Conservation (phyloP, 2,888 invertebrate species). For the Caenorhabditis drosophilae region DNA sequence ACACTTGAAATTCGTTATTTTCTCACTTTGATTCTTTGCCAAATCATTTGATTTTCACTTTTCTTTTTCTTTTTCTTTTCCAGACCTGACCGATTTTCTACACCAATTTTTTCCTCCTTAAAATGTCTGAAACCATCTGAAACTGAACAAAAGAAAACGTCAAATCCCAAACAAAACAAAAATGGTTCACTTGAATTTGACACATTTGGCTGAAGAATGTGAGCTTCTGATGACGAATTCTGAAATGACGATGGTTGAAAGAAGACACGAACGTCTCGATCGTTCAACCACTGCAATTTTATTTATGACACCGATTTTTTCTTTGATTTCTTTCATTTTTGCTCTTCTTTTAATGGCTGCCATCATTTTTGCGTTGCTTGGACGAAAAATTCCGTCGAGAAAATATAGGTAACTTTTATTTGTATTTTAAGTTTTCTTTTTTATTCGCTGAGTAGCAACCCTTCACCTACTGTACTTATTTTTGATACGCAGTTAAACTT, state of each 20-base stretch:
- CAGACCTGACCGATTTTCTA: neutral
- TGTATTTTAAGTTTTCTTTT: too few relatives aligned
- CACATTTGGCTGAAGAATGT: constrained; percentile 29
- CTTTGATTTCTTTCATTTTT: constrained; percentile 34
- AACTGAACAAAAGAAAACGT: constrained; percentile 9
- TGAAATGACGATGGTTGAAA: constrained; percentile 26
- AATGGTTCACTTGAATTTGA: constrained; percentile 35
- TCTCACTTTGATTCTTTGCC: constrained; percentile 1
- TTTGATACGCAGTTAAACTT: too few relatives aligned
- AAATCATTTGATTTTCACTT: neutral
- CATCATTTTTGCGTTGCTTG: constrained; percentile 40
- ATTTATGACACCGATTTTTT: constrained; percentile 41
- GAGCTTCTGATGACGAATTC: constrained; percentile 32
- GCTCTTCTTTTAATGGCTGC: constrained; percentile 39
- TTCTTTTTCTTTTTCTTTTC: neutral
- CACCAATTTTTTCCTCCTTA: neutral
- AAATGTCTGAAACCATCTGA: neutral
- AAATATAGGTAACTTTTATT: constrained; percentile 52
- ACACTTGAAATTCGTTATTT: constrained; percentile 17
- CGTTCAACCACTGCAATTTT: constrained; percentile 41
- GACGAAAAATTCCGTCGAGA: constrained; percentile 46
- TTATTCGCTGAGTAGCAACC: too few relatives aligned
- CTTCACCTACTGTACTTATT: too few relatives aligned
- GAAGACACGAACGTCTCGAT: constrained; percentile 26
- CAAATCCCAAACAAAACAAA: neutral